phyloP scores from a whole-genome alignment of 53 echinoderm and acorn worm species.

The Stichopus horrens region DNA sequence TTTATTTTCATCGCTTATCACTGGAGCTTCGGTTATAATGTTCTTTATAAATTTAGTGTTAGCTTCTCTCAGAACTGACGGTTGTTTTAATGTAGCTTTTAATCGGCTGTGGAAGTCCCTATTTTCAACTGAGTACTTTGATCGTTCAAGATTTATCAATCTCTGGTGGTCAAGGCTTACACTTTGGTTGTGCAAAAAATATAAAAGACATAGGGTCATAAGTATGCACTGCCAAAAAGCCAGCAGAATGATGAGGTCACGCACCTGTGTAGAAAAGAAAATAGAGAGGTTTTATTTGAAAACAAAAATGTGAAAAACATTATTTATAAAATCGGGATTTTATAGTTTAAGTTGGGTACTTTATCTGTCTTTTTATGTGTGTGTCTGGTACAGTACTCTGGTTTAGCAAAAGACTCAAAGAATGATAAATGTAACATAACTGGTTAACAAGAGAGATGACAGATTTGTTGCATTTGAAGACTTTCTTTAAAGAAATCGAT shows the following conservation, averaged over 20 bases:
- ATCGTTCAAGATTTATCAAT: neutral
- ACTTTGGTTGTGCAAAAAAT: slow-evolving; percentile 49
- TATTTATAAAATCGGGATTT: too few species aligned
- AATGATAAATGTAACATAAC: too few species aligned
- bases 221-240: slow-evolving; percentile 43
- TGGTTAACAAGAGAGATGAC: too few species aligned
- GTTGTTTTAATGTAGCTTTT: neutral
- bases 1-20: neutral
- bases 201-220: slow-evolving; percentile 40
- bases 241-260: slow-evolving; percentile 33
- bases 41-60: slow-evolving; percentile 10
- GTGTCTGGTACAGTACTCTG: too few species aligned
- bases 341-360: too few species aligned
- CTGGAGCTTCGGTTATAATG: slow-evolving; percentile 38
- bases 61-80: neutral
- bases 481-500: too few species aligned
- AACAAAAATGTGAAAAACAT: too few species aligned
- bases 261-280: slow-evolving; percentile 18
- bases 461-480: too few species aligned
- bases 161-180: neutral
- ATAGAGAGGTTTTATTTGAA: too few species aligned
- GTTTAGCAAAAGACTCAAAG: too few species aligned
- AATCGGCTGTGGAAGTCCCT: neutral
- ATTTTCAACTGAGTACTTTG: neutral
- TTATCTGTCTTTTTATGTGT: too few species aligned